Evolutionary conservation across 2,113 vertebrate species (phyloP).

Genomic region (Perca fluviatilis): DNA sequence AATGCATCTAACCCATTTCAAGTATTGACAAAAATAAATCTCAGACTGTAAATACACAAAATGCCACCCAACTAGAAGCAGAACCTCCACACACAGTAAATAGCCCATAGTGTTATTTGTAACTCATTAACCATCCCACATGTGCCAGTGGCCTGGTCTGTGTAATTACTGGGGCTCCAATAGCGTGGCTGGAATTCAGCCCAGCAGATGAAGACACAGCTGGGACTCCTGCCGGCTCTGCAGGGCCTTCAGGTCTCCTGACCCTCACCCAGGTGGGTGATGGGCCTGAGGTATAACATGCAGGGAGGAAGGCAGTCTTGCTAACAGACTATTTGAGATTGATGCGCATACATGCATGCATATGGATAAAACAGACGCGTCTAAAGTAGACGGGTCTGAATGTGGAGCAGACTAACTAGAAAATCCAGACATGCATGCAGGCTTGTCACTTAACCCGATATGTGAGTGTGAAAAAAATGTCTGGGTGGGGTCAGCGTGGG

Average conservation of each 20-base stretch:
- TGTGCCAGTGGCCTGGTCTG: slow-evolving; percentile 69
- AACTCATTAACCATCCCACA: slow-evolving; percentile 74
- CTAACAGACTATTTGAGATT: slow-evolving; percentile 4
- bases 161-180: slow-evolving; percentile 76
- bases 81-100: slow-evolving; percentile 38
- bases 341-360: slow-evolving; percentile 8
- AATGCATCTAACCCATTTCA: slow-evolving; percentile 25
- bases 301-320: slow-evolving; percentile 17
- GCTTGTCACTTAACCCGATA: slow-evolving; percentile 12
- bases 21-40: slow-evolving; percentile 4
- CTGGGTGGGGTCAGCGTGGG: background rate
- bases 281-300: slow-evolving; percentile 43
- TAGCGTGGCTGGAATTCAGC: slow-evolving; percentile 71
- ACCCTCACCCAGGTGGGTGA: slow-evolving; percentile 57
- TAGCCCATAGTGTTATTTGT: slow-evolving; percentile 64
- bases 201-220: slow-evolving; percentile 80
- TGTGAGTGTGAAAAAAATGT: background rate
- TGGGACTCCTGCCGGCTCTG: slow-evolving; percentile 71
- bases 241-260: slow-evolving; percentile 55
- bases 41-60: slow-evolving; percentile 45
- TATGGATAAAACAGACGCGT: background rate
- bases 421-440: slow-evolving; percentile 21
- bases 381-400: background rate
- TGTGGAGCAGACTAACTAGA: slow-evolving; percentile 25
- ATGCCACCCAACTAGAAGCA: slow-evolving; percentile 10